These are phyloP conservation scores for Lasioglossum malachurum DNA, from an alignment of 2,888 invertebrate species.

Conservation along the genomic window DNA sequence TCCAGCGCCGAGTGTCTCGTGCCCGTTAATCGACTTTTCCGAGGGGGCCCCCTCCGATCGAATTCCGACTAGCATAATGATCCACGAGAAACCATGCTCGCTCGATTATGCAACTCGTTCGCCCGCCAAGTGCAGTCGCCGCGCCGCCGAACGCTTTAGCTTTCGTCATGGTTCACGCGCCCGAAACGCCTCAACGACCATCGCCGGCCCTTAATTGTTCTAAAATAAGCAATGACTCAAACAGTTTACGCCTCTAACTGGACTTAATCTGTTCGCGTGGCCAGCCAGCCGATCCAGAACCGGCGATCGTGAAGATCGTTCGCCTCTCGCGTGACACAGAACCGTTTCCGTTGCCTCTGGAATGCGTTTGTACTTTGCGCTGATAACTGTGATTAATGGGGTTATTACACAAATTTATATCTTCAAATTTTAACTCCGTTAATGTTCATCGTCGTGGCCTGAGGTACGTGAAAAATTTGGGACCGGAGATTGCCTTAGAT, in stretches of 20 bases:
- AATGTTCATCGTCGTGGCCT: no score
- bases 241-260: constrained; percentile 62
- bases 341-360: background rate
- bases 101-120: constrained; percentile 49
- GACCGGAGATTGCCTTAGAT: no score
- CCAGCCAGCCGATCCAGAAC: constrained; percentile 42
- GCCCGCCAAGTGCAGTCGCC: constrained; percentile 46
- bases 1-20: constrained; percentile 10
- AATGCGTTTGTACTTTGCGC: background rate
- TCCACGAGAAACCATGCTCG: background rate
- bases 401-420: background rate
- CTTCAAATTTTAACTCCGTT: background rate
- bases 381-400: background rate
- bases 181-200: constrained; percentile 37
- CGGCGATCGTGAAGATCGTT: constrained; percentile 32
- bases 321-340: background rate
- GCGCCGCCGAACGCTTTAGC: constrained; percentile 1
- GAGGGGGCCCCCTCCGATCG: constrained; percentile 23
- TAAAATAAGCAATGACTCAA: constrained; percentile 76
- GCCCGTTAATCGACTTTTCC: constrained; percentile 55
- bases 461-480: no score
- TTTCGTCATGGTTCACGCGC: constrained; percentile 59
- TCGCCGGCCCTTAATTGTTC: constrained; percentile 72
- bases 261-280: constrained; percentile 67
- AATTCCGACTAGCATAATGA: constrained; percentile 43